Conservation (phyloP, 2,797 vertebrate genomes). For the Brotula barbata region DNA sequence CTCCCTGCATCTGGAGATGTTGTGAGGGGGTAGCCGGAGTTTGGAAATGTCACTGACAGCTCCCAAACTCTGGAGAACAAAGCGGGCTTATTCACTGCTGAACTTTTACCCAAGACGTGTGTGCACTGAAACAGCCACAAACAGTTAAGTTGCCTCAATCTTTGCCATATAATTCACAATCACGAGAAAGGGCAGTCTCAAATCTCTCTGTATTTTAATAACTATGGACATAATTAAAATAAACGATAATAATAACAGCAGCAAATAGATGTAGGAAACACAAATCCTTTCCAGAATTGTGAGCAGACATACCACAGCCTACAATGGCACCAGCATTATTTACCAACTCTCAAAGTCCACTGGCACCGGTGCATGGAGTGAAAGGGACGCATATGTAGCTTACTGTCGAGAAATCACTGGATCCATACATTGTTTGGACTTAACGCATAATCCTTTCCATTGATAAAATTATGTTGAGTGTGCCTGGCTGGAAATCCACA, state of each 20-base stretch:
- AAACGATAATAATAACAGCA: conserved; percentile 52
- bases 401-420: conserved; percentile 73
- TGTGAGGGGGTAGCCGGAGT: conserved; percentile 52
- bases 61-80: conserved; percentile 69
- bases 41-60: conserved; percentile 67
- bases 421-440: conserved; percentile 79
- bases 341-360: conserved; percentile 61
- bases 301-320: conserved; percentile 50
- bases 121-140: conserved; percentile 57
- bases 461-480: conserved; percentile 79
- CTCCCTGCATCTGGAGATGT: conserved; percentile 73
- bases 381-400: conserved; percentile 61
- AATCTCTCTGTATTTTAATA: conserved; percentile 45
- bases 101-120: conserved; percentile 65
- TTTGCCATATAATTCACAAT: conserved; percentile 47
- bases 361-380: conserved; percentile 57
- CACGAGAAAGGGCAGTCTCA: conserved; percentile 16
- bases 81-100: conserved; percentile 66
- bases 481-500: conserved; percentile 78
- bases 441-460: conserved; percentile 81
- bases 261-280: conserved; percentile 42
- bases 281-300: conserved; percentile 62
- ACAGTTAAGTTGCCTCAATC: conserved; percentile 46
- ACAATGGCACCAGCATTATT: conserved; percentile 63
- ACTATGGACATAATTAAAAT: conserved; percentile 53